Percentiles rank a stretch among this genome's conserved stretches.
Evolutionary conservation across 1,140 invertebrate species (phyloP).

Genomic region (Heterodera carotae): DNA sequence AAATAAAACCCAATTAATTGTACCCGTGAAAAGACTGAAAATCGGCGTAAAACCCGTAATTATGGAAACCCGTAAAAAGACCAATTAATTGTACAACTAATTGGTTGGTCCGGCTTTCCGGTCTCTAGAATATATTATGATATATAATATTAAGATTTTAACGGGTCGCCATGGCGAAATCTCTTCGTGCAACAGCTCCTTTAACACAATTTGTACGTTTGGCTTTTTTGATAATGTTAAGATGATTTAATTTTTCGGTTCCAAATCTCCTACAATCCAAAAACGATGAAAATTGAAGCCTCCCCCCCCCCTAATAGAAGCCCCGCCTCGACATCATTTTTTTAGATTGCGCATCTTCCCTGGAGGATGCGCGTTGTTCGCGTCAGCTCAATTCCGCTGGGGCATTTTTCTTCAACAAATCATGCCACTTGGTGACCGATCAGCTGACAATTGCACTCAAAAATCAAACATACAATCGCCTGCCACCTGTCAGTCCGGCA

Average conservation of each 20-base stretch:
- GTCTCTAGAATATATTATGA: background rate
- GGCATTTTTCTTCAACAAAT: conserved; percentile 48
- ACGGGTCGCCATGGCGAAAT: conserved; percentile 36
- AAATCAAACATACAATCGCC: conserved; percentile 28
- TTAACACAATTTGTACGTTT: conserved; percentile 45
- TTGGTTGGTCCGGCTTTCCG: no score
- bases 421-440: conserved; percentile 39
- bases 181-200: conserved; percentile 43
- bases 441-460: background rate
- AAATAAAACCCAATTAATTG: no score
- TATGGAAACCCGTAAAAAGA: no score
- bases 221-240: no score
- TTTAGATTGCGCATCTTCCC: conserved; percentile 45
- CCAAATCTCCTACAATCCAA: no score
- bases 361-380: conserved; percentile 50
- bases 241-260: no score
- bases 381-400: conserved; percentile 25
- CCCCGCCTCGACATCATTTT: no score
- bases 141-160: conserved; percentile 30
- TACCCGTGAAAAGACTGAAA: no score
- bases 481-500: conserved; percentile 40
- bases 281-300: no score
- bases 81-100: no score
- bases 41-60: no score
- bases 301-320: no score